Conservation (phyloP, 2,797 vertebrate genomes). For the Pangasius macronema region DNA sequence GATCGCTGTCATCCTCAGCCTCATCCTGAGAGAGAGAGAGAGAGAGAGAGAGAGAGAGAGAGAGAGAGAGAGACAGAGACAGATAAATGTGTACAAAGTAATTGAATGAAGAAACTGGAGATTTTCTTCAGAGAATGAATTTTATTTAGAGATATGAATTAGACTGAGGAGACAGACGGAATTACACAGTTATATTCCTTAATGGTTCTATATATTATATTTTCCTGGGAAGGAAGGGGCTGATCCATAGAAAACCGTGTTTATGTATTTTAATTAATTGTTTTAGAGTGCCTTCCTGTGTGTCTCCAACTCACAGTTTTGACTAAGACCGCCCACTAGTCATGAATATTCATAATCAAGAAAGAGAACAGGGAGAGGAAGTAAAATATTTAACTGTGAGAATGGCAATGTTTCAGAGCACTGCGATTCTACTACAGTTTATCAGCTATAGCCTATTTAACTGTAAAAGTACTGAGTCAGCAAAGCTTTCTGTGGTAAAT, state of each 20-base stretch:
- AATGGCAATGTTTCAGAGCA: background rate
- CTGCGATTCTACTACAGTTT: background rate
- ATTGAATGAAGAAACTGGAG: too few species aligned
- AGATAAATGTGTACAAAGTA: background rate
- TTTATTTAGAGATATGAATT: background rate
- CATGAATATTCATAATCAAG: background rate
- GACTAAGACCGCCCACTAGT: background rate
- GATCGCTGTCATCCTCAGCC: conserved; percentile 90
- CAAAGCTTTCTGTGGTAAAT: background rate
- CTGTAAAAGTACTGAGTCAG: background rate
- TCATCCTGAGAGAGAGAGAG: conserved; percentile 81
- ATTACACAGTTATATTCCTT: background rate
- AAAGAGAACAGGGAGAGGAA: background rate
- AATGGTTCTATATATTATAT: background rate
- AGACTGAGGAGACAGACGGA: background rate
- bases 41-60: background rate
- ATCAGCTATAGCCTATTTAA: background rate
- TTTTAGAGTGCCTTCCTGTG: background rate
- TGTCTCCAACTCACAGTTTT: background rate
- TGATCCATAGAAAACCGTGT: background rate
- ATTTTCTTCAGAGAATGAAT: background rate
- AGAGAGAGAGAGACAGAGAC: background rate
- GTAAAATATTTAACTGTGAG: background rate
- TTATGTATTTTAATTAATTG: background rate
- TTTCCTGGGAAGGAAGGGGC: background rate